Conservation (phyloP, 2,797 vertebrate species). For the Adrianichthys oophorus region DNA sequence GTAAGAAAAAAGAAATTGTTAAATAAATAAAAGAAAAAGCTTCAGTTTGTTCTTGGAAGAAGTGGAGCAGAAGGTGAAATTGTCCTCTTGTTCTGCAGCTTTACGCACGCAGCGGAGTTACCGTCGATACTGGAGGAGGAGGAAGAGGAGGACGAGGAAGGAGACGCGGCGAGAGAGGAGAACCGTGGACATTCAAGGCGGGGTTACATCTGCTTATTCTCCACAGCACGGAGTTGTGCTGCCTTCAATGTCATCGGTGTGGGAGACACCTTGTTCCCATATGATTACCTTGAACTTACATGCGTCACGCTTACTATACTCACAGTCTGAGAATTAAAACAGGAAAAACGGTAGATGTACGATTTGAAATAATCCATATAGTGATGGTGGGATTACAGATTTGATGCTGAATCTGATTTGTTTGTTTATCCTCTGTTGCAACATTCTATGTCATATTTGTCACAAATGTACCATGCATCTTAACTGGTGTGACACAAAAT, state of each 20-base stretch:
- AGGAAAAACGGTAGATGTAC: no score
- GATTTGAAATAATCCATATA: no score
- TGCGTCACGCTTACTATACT: background rate
- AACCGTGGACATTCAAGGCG: constrained; percentile 66
- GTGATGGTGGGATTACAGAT: no score
- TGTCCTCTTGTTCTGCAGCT: constrained; percentile 47
- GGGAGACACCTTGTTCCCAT: constrained; percentile 11
- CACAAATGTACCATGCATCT: background rate
- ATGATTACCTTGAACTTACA: background rate
- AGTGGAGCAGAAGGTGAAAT: constrained; percentile 13
- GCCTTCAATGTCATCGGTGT: constrained; percentile 15
- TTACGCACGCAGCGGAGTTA: constrained; percentile 69
- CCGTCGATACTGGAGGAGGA: constrained; percentile 54
- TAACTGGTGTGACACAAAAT: constrained; percentile 9
- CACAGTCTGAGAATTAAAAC: no score
- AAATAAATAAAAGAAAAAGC: background rate
- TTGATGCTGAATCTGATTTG: no score
- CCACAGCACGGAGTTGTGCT: constrained; percentile 27
- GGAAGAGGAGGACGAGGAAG: constrained; percentile 36
- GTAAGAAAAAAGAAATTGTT: background rate
- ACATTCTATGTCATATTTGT: background rate
- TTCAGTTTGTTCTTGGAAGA: constrained; percentile 1
- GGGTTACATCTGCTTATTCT: constrained; percentile 61
- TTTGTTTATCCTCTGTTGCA: background rate
- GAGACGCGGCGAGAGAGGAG: constrained; percentile 35